Base-by-base conservation (phyloP, 2,797 vertebrate species). In the Schizopygopsis malacanthus region DNA sequence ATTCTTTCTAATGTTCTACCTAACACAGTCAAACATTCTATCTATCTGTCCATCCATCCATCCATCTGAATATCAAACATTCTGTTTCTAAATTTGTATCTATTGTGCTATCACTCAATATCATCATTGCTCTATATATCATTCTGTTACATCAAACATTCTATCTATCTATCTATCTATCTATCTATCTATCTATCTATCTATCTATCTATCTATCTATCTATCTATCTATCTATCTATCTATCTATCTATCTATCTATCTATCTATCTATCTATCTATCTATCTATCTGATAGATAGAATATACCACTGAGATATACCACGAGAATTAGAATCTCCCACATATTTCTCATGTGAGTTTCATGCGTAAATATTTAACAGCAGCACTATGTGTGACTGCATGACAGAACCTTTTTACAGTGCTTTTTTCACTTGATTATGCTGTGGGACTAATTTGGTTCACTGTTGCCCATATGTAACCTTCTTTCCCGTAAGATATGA, bases 401-500 rank as follows among this genome's bases (percentile, higher is more conserved):
- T 45, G 15, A 41, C 37, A 18, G 22, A 69, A 41, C 20, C 16
- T 72, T 71, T 8, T 56, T 65, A 20, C 16, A 47, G 20, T 75
- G 52, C 37, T 56, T 84, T 84, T 39, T n/a, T 78, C 45, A 77
- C 12, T 75, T 65, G 11, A 56, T 77, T 77, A 77, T 77, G 18
- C 16, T 8, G 18, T 45, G 77, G 77, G 43, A 81, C 18, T 70
- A 54, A 78, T 56, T 77, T 67, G 33, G 15, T 69, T 84, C 33
- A 69, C 61, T 37, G 25, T 28, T 83, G 39, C 10, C 10, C 22
- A 69, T 54, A 67, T 37, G 28, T 43, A 10, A 54, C 41, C 9
- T 79, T 45, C 8, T 80, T 80, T 28, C 67, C 12, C 8, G 3
- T 54, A 16, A 54, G 75, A 85, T 33, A 7, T 47, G 45, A 45